Conservation (phyloP, 2,113 vertebrate species). For the Arothron firmamentum region DNA sequence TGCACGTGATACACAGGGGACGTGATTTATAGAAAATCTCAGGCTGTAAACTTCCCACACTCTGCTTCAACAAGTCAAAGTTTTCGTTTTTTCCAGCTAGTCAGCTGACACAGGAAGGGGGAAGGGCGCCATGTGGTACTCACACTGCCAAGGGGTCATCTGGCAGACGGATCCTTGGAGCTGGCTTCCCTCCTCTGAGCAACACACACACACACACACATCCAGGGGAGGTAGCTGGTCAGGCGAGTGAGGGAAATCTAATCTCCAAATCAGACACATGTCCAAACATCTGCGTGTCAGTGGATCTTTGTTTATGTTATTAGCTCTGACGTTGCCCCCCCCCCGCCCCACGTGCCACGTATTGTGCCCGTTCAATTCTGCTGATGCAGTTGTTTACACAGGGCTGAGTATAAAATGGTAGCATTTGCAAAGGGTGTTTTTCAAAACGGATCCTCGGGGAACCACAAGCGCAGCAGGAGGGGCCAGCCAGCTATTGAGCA, state of each 20-base stretch:
- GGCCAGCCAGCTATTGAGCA: conserved; percentile 27
- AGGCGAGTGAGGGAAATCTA: conserved; percentile 42
- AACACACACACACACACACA: conserved; percentile 2
- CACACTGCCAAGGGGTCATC: conserved; percentile 52
- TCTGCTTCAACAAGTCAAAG: neutral
- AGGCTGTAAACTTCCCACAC: conserved; percentile 34
- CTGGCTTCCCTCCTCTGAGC: conserved; percentile 24
- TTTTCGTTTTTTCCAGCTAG: conserved; percentile 32
- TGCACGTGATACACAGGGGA: conserved; percentile 18
- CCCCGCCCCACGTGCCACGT: neutral
- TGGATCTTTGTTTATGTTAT: conserved; percentile 45
- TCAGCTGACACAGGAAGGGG: conserved; percentile 49
- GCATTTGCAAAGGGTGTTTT: neutral
- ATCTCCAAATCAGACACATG: conserved; percentile 48
- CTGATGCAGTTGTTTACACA: conserved; percentile 26
- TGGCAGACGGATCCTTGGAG: conserved; percentile 56
- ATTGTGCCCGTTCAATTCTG: conserved; percentile 23
- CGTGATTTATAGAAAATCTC: conserved; percentile 39
- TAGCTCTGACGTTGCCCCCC: conserved; percentile 15
- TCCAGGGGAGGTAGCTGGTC: conserved; percentile 13
- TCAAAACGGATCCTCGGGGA: neutral
- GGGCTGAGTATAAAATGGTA: conserved; percentile 5
- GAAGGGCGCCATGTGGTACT: conserved; percentile 2
- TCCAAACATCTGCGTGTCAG: conserved; percentile 54
- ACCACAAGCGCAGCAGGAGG: neutral